Evolutionary conservation across 2,888 invertebrate genomes (phyloP).

Genomic region (Lasiommata megera): DNA sequence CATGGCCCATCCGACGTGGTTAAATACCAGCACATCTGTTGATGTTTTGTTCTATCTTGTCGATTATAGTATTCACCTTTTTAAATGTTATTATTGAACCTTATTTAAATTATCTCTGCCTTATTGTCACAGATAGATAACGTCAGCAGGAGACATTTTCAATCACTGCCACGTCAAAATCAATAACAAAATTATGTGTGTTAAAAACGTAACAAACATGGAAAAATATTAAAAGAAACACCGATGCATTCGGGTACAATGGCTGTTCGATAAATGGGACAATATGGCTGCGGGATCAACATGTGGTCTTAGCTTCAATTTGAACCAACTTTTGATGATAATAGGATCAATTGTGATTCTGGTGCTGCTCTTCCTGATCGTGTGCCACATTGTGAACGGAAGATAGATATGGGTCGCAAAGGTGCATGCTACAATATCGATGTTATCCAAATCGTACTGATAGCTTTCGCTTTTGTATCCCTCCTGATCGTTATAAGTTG

Average conservation of each 20-base stretch:
- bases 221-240: slow-evolving; percentile 13
- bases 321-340: slow-evolving; percentile 62
- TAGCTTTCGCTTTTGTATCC: slow-evolving; percentile 58
- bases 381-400: slow-evolving; percentile 61
- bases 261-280: slow-evolving; percentile 20
- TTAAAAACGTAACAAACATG: slow-evolving; percentile 8
- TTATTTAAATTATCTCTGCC: not conserved
- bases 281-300: slow-evolving; percentile 36
- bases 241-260: slow-evolving; percentile 10
- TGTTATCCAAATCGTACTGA: slow-evolving; percentile 50
- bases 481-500: slow-evolving; percentile 58
- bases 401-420: slow-evolving; percentile 34
- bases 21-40: no score
- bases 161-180: not conserved
- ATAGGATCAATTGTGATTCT: slow-evolving; percentile 60
- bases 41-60: not conserved
- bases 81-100: not conserved
- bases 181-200: slow-evolving; percentile 1
- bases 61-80: not conserved
- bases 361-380: slow-evolving; percentile 55
- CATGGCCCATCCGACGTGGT: no score
- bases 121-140: not conserved
- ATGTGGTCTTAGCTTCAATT: slow-evolving; percentile 48
- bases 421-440: slow-evolving; percentile 46
- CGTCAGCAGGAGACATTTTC: not conserved